A percentile compares a stretch with the other conserved stretches of the same genome.
phyloP scores from a whole-genome alignment of 2,113 vertebrate genomes.

The Copsychus sechellarum region DNA sequence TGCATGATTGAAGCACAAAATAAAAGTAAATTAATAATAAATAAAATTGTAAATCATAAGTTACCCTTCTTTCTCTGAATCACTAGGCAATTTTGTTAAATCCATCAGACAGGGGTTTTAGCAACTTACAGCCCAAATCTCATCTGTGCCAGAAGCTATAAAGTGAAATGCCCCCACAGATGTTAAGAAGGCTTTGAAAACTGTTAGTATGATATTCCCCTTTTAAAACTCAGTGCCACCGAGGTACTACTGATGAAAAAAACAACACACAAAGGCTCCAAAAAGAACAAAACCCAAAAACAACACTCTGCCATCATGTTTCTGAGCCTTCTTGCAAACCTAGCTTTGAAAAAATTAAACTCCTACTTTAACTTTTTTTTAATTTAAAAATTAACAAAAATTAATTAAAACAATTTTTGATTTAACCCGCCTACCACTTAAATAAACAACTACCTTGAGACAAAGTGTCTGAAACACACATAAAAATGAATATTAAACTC shows the following conservation, averaged over 20 bases:
- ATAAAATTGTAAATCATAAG: not conserved
- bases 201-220: not conserved
- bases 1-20: not conserved
- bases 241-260: not conserved
- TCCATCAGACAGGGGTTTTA: accelerated
- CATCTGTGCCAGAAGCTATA: not conserved
- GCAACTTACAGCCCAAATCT: not conserved
- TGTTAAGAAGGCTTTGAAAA: not conserved
- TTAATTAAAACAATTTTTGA: not conserved
- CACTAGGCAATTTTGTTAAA: not conserved
- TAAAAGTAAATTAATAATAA: not conserved
- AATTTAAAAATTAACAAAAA: not conserved
- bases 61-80: not conserved
- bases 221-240: not conserved
- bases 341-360: not conserved
- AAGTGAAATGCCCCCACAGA: not conserved
- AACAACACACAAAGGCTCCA: not conserved
- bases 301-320: accelerated
- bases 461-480: not conserved
- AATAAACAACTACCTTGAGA: not conserved
- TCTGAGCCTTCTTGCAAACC: not conserved
- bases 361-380: not conserved
- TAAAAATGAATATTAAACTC: slow-evolving; percentile 25
- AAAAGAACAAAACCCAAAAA: not conserved
- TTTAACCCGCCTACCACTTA: not conserved